These are phyloP conservation scores for Callosobruchus maculatus DNA, from an alignment of 2,888 invertebrate species.

Conservation along the genomic window DNA sequence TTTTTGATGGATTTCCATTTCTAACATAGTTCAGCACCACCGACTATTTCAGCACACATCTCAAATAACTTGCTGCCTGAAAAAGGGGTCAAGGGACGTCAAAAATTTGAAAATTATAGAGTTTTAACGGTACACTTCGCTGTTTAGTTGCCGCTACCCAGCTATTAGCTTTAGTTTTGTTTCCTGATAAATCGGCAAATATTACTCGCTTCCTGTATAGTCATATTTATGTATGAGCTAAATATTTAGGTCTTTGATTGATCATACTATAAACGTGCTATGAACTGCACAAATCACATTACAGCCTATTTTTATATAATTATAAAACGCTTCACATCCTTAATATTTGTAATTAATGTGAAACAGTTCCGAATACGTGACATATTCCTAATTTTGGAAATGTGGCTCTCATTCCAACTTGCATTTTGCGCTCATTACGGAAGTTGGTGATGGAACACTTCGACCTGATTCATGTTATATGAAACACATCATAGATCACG, in stretches of 20 bases:
- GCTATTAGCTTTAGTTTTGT: too few relatives aligned
- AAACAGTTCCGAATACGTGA: neutral
- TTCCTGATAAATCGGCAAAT: too few relatives aligned
- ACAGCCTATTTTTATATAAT: neutral
- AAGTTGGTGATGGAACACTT: neutral
- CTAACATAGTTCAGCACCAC: too few relatives aligned
- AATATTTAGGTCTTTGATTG: neutral
- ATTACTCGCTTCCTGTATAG: too few relatives aligned
- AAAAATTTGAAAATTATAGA: too few relatives aligned
- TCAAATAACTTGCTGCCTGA: too few relatives aligned
- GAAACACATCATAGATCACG: neutral
- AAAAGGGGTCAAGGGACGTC: too few relatives aligned
- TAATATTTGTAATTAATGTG: neutral
- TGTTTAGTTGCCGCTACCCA: too few relatives aligned
- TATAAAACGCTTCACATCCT: neutral
- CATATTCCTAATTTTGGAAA: neutral
- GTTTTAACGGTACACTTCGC: too few relatives aligned
- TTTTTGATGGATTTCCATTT: too few relatives aligned
- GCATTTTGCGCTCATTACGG: neutral
- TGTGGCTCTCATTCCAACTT: neutral
- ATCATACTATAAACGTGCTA: neutral
- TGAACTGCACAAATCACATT: neutral
- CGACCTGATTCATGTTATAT: neutral
- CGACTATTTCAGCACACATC: too few relatives aligned
- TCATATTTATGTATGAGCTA: too few relatives aligned